These are phyloP conservation scores for Falcaria lacertinaria DNA, from an alignment of 2,888 invertebrate species.

Conservation along the genomic window DNA sequence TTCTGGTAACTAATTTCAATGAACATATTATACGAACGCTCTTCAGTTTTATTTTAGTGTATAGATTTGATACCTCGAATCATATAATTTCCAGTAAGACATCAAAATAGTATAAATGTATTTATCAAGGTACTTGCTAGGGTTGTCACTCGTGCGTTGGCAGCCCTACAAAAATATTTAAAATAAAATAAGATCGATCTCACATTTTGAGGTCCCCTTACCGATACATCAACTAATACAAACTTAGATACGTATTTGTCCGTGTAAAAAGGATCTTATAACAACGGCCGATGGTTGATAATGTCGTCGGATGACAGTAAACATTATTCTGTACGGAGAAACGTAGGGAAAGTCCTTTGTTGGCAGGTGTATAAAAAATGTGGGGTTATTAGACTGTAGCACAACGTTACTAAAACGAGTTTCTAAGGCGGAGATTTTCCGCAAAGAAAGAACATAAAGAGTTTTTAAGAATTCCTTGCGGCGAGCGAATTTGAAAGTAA, in stretches of 20 bases:
- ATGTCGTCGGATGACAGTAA: slow-evolving; percentile 9
- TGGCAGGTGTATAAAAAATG: slow-evolving; percentile 57
- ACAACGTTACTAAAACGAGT: neutral
- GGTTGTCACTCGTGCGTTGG: slow-evolving; percentile 2
- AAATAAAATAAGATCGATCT: slow-evolving; percentile 35
- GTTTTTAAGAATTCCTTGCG: neutral
- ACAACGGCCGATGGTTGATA: slow-evolving; percentile 9
- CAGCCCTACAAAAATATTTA: slow-evolving; percentile 17
- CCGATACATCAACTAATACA: slow-evolving; percentile 28
- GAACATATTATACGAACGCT: too few species aligned
- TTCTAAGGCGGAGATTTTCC: neutral
- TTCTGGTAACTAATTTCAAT: too few species aligned
- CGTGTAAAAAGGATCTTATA: slow-evolving; percentile 12
- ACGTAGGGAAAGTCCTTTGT: slow-evolving; percentile 44
- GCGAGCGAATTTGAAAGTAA: neutral
- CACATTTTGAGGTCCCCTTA: slow-evolving; percentile 30
- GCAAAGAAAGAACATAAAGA: neutral
- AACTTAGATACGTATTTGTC: slow-evolving; percentile 12
- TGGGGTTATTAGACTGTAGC: slow-evolving; percentile 25
- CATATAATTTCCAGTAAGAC: too few species aligned
- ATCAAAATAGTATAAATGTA: too few species aligned
- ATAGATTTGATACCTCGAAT: too few species aligned
- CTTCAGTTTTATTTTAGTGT: too few species aligned
- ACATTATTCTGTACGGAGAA: slow-evolving; percentile 25
- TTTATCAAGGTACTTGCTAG: too few species aligned